These are phyloP conservation scores for Electrophaes corylata DNA, from an alignment of 2,888 invertebrate species.

Conservation along the genomic window DNA sequence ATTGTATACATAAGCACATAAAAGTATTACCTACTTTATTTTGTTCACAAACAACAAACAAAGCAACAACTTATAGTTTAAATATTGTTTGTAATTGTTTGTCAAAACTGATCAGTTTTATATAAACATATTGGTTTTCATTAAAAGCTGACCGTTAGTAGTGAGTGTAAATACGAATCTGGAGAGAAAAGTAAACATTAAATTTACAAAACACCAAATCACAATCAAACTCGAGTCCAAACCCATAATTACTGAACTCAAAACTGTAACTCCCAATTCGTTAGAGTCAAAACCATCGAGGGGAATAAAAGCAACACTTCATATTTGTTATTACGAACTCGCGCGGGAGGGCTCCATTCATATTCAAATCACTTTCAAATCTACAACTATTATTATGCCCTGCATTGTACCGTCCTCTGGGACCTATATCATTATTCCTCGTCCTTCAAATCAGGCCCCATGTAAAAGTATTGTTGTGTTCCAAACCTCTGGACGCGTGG, in stretches of 20 bases:
- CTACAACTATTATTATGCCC: slow-evolving; percentile 83
- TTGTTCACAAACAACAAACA: no score
- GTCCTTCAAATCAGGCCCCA: slow-evolving; percentile 77
- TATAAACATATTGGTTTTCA: neutral
- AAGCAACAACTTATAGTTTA: no score
- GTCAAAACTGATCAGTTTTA: no score
- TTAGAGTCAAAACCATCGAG: slow-evolving; percentile 77
- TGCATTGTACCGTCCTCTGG: slow-evolving; percentile 79
- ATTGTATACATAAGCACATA: no score
- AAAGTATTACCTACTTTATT: no score
- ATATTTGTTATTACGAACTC: slow-evolving; percentile 81
- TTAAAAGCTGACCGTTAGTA: slow-evolving; percentile 24
- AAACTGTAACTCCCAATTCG: slow-evolving; percentile 70
- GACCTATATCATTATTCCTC: slow-evolving; percentile 79
- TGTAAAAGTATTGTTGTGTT: slow-evolving; percentile 75
- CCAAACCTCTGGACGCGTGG: slow-evolving; percentile 55
- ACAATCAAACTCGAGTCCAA: slow-evolving; percentile 41
- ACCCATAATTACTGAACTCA: slow-evolving; percentile 66
- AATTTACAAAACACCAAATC: slow-evolving; percentile 18
- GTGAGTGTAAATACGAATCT: slow-evolving; percentile 37
- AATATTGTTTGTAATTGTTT: no score
- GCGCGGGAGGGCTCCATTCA: slow-evolving; percentile 82
- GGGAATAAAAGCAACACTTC: slow-evolving; percentile 79
- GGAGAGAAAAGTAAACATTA: slow-evolving; percentile 46
- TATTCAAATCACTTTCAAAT: slow-evolving; percentile 83